Evolutionary conservation across 1,140 invertebrate species (phyloP).

Genomic region (Sitobion miscanthi): DNA sequence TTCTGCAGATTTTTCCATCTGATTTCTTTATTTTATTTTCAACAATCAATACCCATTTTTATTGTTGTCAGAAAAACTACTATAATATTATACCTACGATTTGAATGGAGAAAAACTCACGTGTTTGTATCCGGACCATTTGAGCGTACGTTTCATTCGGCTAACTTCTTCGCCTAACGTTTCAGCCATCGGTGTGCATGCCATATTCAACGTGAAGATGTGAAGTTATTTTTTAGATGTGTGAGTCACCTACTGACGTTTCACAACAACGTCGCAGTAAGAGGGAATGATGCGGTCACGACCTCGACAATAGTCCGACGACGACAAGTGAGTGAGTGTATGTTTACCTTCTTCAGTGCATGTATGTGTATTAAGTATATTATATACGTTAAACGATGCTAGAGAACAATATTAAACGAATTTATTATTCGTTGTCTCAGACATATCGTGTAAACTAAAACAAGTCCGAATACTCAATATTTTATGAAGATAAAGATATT

Average conservation of each 20-base stretch:
- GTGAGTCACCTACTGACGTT: constrained; percentile 30
- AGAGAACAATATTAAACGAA: neutral
- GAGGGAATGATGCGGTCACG: constrained; percentile 17
- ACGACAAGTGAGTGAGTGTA: neutral
- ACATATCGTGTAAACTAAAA: neutral
- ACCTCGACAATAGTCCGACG: constrained; percentile 43
- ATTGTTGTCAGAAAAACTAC: neutral
- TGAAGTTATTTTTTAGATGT: neutral
- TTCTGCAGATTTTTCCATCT: neutral
- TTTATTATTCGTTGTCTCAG: neutral
- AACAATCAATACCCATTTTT: neutral
- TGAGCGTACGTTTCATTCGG: constrained; percentile 47
- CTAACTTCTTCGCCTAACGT: constrained; percentile 25
- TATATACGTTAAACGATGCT: neutral
- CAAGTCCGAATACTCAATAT: neutral
- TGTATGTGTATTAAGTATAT: neutral
- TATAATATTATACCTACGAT: neutral
- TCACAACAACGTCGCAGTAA: neutral
- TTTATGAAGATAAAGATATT: neutral
- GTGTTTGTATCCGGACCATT: constrained; percentile 54
- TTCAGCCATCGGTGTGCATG: constrained; percentile 42
- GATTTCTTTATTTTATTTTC: neutral
- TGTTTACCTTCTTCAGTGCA: neutral
- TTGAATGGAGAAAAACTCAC: constrained; percentile 22
- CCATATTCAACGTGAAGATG: neutral